Evolutionary conservation across 1,140 invertebrate species (phyloP).

Genomic region (Drosophila athabasca): DNA sequence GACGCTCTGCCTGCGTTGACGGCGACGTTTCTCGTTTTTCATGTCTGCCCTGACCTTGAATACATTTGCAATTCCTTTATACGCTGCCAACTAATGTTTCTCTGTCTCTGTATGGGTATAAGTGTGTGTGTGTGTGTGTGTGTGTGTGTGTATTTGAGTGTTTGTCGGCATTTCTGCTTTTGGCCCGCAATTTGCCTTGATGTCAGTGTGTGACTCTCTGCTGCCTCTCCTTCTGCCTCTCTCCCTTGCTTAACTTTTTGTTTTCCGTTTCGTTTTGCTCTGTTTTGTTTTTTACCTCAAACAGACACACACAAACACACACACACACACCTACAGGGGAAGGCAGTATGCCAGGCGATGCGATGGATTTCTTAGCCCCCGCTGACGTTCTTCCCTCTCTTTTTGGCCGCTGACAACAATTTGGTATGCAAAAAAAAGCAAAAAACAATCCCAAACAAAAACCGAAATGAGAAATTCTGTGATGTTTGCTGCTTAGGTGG

Average conservation of each 20-base stretch:
- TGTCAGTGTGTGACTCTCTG: too few relatives aligned
- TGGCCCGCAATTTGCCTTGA: neutral
- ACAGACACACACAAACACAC: too few relatives aligned
- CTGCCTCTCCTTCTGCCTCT: neutral
- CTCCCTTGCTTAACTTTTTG: conserved; percentile 29
- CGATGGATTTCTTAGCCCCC: neutral
- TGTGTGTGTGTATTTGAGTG: conserved; percentile 25
- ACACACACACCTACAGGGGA: too few relatives aligned
- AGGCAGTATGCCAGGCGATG: too few relatives aligned
- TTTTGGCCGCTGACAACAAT: conserved; percentile 24
- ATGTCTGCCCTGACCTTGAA: conserved; percentile 77
- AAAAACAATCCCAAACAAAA: too few relatives aligned
- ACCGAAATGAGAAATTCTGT: conserved; percentile 23
- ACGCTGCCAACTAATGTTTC: conserved; percentile 55
- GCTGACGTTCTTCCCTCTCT: conserved; percentile 12
- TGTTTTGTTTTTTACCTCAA: conserved; percentile 5
- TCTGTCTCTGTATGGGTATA: conserved; percentile 26
- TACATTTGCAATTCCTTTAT: conserved; percentile 73
- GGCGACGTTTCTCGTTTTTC: conserved; percentile 60
- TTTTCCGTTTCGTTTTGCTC: conserved; percentile 21
- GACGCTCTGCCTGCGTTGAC: conserved; percentile 27
- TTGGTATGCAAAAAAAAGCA: conserved; percentile 30
- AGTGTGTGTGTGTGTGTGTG: conserved; percentile 19
- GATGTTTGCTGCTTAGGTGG: conserved; percentile 63
- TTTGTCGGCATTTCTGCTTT: conserved; percentile 44